These are phyloP conservation scores for Drosophila melanogaster DNA, from an alignment of 1,140 invertebrate species.

Conservation along the genomic window Release_6_plus_ISO1_MT NT_037436.4:497501-498000, in stretches of 20 bases:
- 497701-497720: neutral
- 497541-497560: slow-evolving; percentile 4
- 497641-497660: no score
- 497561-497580: slow-evolving; percentile 7
- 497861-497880: neutral
- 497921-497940: slow-evolving; percentile 40
- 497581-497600: neutral
- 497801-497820: slow-evolving; percentile 30
- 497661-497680: no score
- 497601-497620: no score
- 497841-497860: slow-evolving; percentile 31
- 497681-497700: no score
- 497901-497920: slow-evolving; percentile 42
- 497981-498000: slow-evolving; percentile 21
- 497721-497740: neutral
- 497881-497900: slow-evolving; percentile 9
- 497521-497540: neutral
- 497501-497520: slow-evolving; percentile 16
- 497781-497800: slow-evolving; percentile 39
- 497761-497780: slow-evolving; percentile 21
- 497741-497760: no score
- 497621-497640: neutral
- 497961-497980: slow-evolving; percentile 44
- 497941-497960: slow-evolving; percentile 39
- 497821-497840: slow-evolving; percentile 38